phyloP scores from a whole-genome alignment of 2,113 vertebrate genomes.

The Talpa occidentalis region DNA sequence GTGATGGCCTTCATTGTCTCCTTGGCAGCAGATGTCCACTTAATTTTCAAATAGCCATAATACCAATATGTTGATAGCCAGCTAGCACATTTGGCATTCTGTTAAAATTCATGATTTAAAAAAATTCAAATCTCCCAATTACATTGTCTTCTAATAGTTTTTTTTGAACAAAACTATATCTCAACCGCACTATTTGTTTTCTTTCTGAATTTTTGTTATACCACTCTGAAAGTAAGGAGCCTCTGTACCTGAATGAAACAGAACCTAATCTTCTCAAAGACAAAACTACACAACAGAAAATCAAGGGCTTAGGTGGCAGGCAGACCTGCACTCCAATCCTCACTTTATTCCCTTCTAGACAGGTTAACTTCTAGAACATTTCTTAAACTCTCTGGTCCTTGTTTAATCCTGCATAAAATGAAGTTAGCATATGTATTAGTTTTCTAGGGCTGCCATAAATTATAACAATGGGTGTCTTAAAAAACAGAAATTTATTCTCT shows the following conservation, averaged over 20 bases:
- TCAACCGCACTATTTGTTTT: not conserved
- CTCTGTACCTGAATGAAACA: not conserved
- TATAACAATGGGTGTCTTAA: not conserved
- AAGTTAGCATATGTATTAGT: not conserved
- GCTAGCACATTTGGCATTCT: not conserved
- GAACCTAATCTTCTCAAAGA: not conserved
- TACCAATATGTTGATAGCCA: not conserved
- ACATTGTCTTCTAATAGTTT: not conserved
- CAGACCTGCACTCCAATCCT: not conserved
- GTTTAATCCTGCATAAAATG: not conserved
- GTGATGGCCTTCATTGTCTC: not conserved
- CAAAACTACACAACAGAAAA: not conserved
- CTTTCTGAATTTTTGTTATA: not conserved
- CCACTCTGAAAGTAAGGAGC: not conserved
- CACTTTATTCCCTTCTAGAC: not conserved
- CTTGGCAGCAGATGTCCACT: not conserved
- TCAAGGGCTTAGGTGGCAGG: not conserved
- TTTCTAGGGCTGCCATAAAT: not conserved
- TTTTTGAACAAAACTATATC: conserved; percentile 36
- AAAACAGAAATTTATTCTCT: not conserved
- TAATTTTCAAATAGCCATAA: conserved; percentile 23
- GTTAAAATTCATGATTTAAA: conserved; percentile 8
- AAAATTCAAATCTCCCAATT: not conserved
- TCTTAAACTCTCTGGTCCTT: not conserved
- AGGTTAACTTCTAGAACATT: not conserved